Conservation (phyloP, 1,140 invertebrate species). For the Solen grandis region DNA sequence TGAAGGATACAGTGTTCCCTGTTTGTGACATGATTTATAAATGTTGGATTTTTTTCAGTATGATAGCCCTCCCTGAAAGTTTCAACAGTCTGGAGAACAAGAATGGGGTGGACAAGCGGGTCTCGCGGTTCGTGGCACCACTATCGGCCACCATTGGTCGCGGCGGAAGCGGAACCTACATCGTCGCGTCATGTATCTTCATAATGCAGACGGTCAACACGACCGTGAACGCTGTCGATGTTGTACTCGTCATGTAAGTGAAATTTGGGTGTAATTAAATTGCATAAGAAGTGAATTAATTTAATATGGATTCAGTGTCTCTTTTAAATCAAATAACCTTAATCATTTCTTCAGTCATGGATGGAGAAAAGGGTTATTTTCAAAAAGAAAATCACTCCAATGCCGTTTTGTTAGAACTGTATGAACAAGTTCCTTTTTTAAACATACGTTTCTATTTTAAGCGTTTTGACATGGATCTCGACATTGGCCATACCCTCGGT, state of each 20-base stretch:
- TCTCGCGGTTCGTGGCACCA: constrained; percentile 65
- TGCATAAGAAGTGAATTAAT: not conserved
- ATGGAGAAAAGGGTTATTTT: too few relatives aligned
- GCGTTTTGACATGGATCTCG: constrained; percentile 60
- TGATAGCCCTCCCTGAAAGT: constrained; percentile 63
- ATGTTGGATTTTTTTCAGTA: constrained; percentile 47
- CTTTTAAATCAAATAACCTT: too few relatives aligned
- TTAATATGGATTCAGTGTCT: not conserved
- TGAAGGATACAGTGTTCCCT: too few relatives aligned
- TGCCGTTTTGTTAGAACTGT: not conserved
- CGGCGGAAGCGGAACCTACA: constrained; percentile 63
- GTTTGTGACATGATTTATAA: constrained; percentile 55
- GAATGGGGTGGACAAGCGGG: constrained; percentile 60
- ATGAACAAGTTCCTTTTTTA: too few relatives aligned
- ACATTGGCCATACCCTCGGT: constrained; percentile 65
- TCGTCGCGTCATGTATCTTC: constrained; percentile 59
- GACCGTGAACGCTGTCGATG: constrained; percentile 51
- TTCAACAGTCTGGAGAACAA: constrained; percentile 54
- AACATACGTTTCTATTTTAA: too few relatives aligned
- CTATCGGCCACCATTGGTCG: constrained; percentile 59
- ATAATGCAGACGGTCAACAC: constrained; percentile 56
- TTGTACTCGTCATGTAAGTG: constrained; percentile 65
- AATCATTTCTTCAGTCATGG: too few relatives aligned
- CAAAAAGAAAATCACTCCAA: not conserved
- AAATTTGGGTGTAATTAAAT: not conserved